These are phyloP conservation scores for Hirudinaria manillensis DNA, from an alignment of 2,888 invertebrate genomes.

Conservation along the genomic window DNA sequence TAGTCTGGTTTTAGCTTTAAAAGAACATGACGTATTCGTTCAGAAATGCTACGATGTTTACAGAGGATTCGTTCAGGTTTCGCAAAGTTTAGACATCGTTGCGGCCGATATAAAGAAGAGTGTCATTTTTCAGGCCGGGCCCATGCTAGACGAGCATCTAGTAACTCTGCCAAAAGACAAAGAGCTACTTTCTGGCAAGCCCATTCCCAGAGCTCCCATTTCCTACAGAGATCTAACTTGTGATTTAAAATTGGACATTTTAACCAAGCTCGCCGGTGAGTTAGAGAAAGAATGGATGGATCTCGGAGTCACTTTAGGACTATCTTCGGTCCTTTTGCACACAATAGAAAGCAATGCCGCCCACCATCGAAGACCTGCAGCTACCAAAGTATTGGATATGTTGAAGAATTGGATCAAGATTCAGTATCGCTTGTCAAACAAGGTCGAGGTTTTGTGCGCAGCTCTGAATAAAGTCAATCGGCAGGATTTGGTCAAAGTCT, in stretches of 20 bases:
- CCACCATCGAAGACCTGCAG: conserved; percentile 13
- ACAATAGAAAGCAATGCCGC: conserved; percentile 18
- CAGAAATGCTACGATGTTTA: conserved; percentile 49
- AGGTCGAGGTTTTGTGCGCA: background rate
- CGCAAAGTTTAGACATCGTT: background rate
- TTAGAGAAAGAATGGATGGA: conserved; percentile 30
- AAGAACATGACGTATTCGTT: conserved; percentile 47
- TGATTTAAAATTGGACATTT: conserved; percentile 17
- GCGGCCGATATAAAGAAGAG: background rate
- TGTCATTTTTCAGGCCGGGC: background rate
- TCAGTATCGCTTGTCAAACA: conserved; percentile 27
- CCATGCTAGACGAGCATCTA: conserved; percentile 29
- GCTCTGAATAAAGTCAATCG: conserved; percentile 24
- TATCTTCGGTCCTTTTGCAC: conserved; percentile 24
- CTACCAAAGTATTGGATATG: conserved; percentile 24
- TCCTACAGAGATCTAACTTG: conserved; percentile 28
- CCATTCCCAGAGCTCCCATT: conserved; percentile 24
- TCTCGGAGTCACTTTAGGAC: conserved; percentile 23
- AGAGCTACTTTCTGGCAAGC: conserved; percentile 26
- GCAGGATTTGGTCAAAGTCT: conserved; percentile 19
- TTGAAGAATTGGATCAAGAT: conserved; percentile 33
- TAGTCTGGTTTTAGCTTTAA: conserved; percentile 34
- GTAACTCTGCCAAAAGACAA: conserved; percentile 33
- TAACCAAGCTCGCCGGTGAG: conserved; percentile 24
- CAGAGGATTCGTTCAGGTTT: conserved; percentile 46